Percentiles rank a stretch among this genome's conserved stretches.
Evolutionary conservation across 2,797 vertebrate species (phyloP).

Genomic region (Aeoliscus strigatus): DNA sequence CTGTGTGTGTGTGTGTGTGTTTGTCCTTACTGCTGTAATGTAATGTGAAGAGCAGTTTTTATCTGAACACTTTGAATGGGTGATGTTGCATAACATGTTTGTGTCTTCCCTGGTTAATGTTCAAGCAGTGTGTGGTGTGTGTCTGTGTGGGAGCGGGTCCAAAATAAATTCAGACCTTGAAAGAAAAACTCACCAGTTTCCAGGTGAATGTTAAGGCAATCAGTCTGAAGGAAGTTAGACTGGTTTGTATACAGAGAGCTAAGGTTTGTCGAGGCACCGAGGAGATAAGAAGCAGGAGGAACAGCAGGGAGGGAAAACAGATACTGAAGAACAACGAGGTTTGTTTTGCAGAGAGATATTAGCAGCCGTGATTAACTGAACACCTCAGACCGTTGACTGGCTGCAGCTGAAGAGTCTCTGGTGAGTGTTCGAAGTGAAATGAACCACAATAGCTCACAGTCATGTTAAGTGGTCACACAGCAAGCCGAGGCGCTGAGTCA

Average conservation of each 20-base stretch:
- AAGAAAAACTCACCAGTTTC: no score
- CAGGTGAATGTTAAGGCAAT: no score
- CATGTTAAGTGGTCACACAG: conserved; percentile 8
- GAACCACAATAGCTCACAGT: conserved; percentile 2
- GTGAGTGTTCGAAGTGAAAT: conserved; percentile 4
- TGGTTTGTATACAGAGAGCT: no score
- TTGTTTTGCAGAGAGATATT: not conserved
- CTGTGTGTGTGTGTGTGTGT: no score
- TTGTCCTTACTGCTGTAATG: no score
- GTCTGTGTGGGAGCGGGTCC: not conserved
- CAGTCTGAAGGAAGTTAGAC: no score
- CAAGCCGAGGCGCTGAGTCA: conserved; percentile 10
- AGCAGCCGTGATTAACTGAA: not conserved
- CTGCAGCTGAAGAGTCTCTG: not conserved
- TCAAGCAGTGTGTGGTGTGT: conserved; percentile 3
- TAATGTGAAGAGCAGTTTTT: conserved; percentile 1
- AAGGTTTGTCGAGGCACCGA: no score
- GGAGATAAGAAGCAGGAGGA: no score
- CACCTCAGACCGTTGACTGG: not conserved
- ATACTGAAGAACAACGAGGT: not conserved
- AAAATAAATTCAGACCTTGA: no score
- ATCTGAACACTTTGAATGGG: not conserved
- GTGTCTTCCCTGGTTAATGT: conserved; percentile 4
- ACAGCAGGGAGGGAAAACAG: no score
- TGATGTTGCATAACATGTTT: conserved; percentile 3